Conservation (phyloP, 2,797 vertebrate species). For the Sylvia borin region DNA sequence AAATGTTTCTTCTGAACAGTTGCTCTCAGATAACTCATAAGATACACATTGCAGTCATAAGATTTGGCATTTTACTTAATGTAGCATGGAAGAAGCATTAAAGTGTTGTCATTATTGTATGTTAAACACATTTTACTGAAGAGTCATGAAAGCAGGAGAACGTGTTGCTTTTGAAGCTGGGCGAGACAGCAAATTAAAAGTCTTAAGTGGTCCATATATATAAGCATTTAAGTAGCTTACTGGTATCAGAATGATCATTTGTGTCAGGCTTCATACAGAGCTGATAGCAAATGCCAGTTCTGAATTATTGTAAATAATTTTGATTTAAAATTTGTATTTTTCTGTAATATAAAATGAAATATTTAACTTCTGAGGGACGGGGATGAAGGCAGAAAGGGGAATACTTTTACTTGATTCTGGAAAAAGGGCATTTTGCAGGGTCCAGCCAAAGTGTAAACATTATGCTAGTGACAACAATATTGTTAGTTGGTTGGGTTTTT, state of each 20-base stretch:
- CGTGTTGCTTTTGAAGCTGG: conserved; percentile 35
- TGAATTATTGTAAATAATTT: conserved; percentile 74
- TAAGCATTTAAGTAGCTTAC: conserved; percentile 62
- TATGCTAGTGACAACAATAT: conserved; percentile 25
- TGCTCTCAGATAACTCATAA: background rate
- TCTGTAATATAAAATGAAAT: conserved; percentile 77
- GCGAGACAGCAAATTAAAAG: background rate
- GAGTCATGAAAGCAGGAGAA: conserved; percentile 35
- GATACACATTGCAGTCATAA: background rate
- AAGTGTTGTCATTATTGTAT: background rate
- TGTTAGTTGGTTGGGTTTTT: background rate
- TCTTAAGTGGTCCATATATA: conserved; percentile 69
- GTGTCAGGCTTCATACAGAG: conserved; percentile 52
- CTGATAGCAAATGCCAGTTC: conserved; percentile 69
- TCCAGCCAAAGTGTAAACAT: conserved; percentile 58
- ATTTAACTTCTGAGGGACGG: conserved; percentile 63
- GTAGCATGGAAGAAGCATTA: conserved; percentile 51
- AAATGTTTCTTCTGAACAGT: conserved; percentile 35
- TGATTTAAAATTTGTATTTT: conserved; percentile 67
- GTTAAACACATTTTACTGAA: conserved; percentile 20
- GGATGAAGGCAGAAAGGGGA: conserved; percentile 32
- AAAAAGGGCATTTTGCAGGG: conserved; percentile 71
- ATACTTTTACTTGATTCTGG: conserved; percentile 64
- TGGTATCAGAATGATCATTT: conserved; percentile 69
- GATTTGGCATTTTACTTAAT: conserved; percentile 3